Evolutionary conservation across 2,888 invertebrate genomes (phyloP), one percentile per base, ranked within the genome.

Genomic region (Cosmopolites sordidus): DNA sequence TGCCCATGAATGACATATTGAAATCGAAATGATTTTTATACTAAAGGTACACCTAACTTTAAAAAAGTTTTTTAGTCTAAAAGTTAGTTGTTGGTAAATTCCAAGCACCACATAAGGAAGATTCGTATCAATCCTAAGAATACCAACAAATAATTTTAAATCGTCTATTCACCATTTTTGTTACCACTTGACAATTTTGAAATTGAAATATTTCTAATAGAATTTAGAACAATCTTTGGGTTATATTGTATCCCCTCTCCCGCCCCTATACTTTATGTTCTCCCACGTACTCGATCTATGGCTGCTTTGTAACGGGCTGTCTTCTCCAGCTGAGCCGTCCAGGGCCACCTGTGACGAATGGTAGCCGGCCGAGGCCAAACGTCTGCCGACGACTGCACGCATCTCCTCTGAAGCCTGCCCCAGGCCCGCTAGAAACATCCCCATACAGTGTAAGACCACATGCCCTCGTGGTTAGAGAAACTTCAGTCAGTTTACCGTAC

Each of bases 251-350:
- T 33, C 11, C 4, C 33, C 5, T 12, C 11, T n/a, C 33, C 33
- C 33, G n/a, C 33, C 33, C 33, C n/a, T 33, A 11, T 12, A n/a
- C 8, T 4, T 16, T 40, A 8, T 40, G 11, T 16, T 40, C 4
- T 40, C 9, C 16, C 16, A 88, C 89, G 76, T 89, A 89, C 89
- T 89, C 75, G 88, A 86, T 80, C 87, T 79, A 76, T 88, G 88
- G 68, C 85, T 85, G 76, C 87, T 87, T 67, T 87, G 89, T 38
- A 90, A 83, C 69, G 89, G 89, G 72, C 88, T 88, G 76, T 88
- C 85, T 81, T 90, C 90, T 69, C 87, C 85, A 75, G 87, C 86
- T 81, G 90, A 90, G 69, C 87, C 85, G 72, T 87, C 86, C 51
- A 69, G 64, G 60, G 79, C 79, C 70, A 79, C 64, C 45, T 64